phyloP scores from a whole-genome alignment of 2,888 invertebrate genomes.

The Phyllotreta striolata region DNA sequence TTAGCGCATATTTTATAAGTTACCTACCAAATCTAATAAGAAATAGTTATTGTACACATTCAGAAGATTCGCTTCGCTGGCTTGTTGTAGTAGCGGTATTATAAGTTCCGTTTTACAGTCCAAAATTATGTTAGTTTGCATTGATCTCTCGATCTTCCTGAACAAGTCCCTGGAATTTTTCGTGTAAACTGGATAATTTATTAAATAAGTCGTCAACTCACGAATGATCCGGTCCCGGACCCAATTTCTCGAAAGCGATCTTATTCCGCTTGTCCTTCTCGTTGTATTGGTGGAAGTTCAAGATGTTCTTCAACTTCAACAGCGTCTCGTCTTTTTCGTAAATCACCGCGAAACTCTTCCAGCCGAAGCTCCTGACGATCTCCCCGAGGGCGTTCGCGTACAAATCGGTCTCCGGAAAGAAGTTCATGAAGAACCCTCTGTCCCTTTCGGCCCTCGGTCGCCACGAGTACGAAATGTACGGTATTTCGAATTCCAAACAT shows the following conservation, averaged over 20 bases:
- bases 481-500: conserved; percentile 84
- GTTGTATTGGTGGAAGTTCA: conserved; percentile 64
- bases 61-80: conserved; percentile 80
- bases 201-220: conserved; percentile 26
- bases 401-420: conserved; percentile 60
- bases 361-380: conserved; percentile 73
- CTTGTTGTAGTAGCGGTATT: conserved; percentile 67
- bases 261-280: conserved; percentile 42
- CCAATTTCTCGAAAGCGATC: conserved; percentile 47
- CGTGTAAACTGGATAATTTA: not conserved
- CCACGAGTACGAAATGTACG: conserved; percentile 82
- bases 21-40: conserved; percentile 68
- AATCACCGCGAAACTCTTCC: conserved; percentile 79
- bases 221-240: conserved; percentile 48
- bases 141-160: conserved; percentile 77
- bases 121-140: conserved; percentile 76
- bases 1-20: conserved; percentile 6
- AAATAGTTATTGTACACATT: conserved; percentile 73
- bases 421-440: conserved; percentile 61
- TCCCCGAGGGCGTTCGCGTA: conserved; percentile 71
- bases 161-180: conserved; percentile 68
- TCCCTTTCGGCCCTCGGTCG: conserved; percentile 67
- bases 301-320: conserved; percentile 78
- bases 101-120: conserved; percentile 76
- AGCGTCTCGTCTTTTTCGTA: conserved; percentile 81